A percentile compares a stretch with the other conserved stretches of the same genome.
These are phyloP conservation scores for Aphelocoma coerulescens DNA, from an alignment of 2,113 vertebrate genomes.

Conservation along the genomic window DNA sequence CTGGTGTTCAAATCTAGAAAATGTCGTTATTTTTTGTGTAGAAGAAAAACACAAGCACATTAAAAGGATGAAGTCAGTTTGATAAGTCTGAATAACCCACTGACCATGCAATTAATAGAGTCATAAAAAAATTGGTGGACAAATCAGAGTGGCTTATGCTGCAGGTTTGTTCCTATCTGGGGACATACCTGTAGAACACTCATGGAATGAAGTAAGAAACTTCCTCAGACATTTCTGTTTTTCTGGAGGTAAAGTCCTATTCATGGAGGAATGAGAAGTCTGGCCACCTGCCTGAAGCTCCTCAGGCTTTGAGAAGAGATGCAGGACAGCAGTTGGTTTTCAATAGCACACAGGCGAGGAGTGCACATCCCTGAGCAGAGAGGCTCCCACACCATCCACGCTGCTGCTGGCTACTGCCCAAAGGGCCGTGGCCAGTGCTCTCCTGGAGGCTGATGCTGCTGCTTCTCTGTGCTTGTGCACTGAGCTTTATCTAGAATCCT, in stretches of 20 bases:
- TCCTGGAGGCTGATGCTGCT: not conserved
- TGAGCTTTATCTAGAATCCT: not conserved
- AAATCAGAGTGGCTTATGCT: not conserved
- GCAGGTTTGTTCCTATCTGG: not conserved
- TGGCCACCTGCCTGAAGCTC: not conserved
- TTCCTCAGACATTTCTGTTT: not conserved
- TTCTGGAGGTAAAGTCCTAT: not conserved
- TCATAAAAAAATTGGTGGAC: not conserved
- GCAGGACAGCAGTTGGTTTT: not conserved
- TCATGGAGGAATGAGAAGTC: not conserved
- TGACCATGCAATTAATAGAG: not conserved
- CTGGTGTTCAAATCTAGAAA: not conserved
- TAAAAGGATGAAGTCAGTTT: not conserved
- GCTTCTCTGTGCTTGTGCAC: not conserved
- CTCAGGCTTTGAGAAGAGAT: not conserved
- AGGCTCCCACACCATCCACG: fast-evolving
- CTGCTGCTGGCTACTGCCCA: fast-evolving
- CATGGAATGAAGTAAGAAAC: not conserved
- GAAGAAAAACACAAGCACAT: not conserved
- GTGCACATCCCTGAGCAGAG: fast-evolving
- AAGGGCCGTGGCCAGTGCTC: fast-evolving
- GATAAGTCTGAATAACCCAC: not conserved
- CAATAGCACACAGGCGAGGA: too few species aligned
- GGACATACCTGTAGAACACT: not conserved
- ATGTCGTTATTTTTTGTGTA: not conserved